Evolutionary conservation across 2,888 invertebrate genomes (phyloP).

Genomic region (Scaptomyza tumidula): DNA sequence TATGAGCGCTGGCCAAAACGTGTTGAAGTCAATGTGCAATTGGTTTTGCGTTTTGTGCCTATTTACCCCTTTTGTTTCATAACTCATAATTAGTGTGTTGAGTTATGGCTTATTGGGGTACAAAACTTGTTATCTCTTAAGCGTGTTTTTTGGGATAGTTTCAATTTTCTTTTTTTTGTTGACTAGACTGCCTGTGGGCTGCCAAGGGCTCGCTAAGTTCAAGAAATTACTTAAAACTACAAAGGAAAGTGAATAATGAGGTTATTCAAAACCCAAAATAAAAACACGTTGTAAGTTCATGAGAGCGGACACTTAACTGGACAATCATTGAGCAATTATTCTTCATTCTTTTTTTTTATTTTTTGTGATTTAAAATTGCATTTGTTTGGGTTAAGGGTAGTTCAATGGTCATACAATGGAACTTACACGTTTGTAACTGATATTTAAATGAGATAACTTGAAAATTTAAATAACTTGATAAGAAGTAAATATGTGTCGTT

Average conservation of each 20-base stretch:
- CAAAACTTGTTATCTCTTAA: constrained; percentile 62
- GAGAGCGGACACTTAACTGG: constrained; percentile 46
- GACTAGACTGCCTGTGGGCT: constrained; percentile 36
- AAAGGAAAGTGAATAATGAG: constrained; percentile 56
- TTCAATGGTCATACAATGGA: constrained; percentile 10
- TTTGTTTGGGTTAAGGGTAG: constrained; percentile 31
- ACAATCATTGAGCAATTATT: constrained; percentile 51
- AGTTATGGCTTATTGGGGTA: constrained; percentile 66
- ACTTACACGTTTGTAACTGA: constrained; percentile 8
- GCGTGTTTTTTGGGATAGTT: constrained; percentile 13
- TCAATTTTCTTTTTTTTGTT: not conserved
- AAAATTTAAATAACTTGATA: not conserved
- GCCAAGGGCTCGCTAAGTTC: constrained; percentile 40
- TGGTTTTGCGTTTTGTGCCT: constrained; percentile 47
- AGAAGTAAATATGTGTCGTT: no score
- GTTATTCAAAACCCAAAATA: constrained; percentile 30
- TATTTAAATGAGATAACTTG: not conserved
- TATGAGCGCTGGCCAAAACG: constrained; percentile 37
- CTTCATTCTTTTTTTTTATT: constrained; percentile 5
- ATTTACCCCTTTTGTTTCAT: constrained; percentile 62
- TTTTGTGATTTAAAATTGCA: constrained; percentile 29
- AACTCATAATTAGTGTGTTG: constrained; percentile 71
- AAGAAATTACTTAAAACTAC: constrained; percentile 46
- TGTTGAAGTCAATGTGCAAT: constrained; percentile 74
- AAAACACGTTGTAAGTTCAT: constrained; percentile 38